Percentiles rank a stretch among this genome's conserved stretches.
phyloP scores from a whole-genome alignment of 2,113 vertebrate genomes.

The Spheniscus mendiculus region DNA sequence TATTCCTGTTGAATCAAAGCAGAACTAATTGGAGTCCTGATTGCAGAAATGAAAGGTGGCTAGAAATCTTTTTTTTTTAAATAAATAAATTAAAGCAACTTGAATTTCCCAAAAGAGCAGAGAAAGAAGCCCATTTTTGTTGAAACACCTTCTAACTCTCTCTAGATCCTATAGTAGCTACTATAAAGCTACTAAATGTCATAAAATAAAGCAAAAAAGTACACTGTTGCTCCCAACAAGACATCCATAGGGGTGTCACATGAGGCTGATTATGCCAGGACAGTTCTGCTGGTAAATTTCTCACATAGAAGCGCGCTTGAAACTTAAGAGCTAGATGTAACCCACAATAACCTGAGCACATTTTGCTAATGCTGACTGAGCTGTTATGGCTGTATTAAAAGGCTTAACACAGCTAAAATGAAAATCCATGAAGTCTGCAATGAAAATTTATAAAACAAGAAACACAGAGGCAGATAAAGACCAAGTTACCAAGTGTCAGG shows the following conservation, averaged over 20 bases:
- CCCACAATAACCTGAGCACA: background rate
- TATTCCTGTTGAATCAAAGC: background rate
- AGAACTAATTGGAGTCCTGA: background rate
- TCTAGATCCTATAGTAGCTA: background rate
- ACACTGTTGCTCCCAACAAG: background rate
- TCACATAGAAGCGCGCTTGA: accelerated
- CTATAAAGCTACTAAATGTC: background rate
- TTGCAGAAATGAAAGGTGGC: background rate
- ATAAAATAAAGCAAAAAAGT: background rate
- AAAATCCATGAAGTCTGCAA: background rate
- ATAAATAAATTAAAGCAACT: background rate
- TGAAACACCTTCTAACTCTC: background rate
- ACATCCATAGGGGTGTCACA: background rate
- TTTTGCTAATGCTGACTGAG: background rate
- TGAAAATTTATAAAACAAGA: background rate
- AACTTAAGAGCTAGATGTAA: background rate
- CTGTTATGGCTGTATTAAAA: background rate
- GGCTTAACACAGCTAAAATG: background rate
- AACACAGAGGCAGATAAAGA: background rate
- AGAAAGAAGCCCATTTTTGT: background rate
- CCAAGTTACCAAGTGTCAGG: background rate
- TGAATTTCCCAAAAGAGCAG: background rate
- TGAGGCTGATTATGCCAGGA: background rate
- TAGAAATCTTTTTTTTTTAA: background rate
- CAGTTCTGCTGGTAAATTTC: background rate